These are phyloP conservation scores for Epinephelus malabaricus DNA, from an alignment of 2,797 vertebrate genomes.

Conservation along the genomic window DNA sequence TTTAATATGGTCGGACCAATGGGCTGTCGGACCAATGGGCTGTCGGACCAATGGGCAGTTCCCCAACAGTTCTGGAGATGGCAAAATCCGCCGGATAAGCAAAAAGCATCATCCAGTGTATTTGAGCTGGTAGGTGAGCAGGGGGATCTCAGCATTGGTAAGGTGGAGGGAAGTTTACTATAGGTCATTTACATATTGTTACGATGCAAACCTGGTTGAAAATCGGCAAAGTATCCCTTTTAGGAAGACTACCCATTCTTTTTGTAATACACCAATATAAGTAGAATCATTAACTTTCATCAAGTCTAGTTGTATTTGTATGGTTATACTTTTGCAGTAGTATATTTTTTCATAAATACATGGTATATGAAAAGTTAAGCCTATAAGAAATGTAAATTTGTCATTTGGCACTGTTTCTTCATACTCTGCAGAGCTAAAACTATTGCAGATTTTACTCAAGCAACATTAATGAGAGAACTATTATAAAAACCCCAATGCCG, in stretches of 20 bases:
- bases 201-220: too few species aligned
- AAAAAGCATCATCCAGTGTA: too few species aligned
- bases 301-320: not conserved
- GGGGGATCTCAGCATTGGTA: too few species aligned
- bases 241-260: not conserved
- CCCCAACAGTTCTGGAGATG: too few species aligned
- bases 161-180: too few species aligned
- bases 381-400: not conserved
- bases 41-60: too few species aligned
- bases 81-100: too few species aligned
- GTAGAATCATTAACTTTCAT: not conserved
- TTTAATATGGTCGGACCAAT: too few species aligned
- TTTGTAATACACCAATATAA: not conserved
- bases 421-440: conserved; percentile 7
- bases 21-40: too few species aligned
- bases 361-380: not conserved
- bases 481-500: not conserved
- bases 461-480: conserved; percentile 13
- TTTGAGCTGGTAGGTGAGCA: too few species aligned
- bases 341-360: not conserved
- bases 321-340: not conserved
- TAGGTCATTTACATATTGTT: too few species aligned
- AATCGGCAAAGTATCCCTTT: too few species aligned
- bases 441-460: not conserved
- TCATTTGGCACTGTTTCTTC: not conserved